These are phyloP conservation scores for Agapornis roseicollis DNA, from an alignment of 2,113 vertebrate genomes.

Conservation along the genomic window DNA sequence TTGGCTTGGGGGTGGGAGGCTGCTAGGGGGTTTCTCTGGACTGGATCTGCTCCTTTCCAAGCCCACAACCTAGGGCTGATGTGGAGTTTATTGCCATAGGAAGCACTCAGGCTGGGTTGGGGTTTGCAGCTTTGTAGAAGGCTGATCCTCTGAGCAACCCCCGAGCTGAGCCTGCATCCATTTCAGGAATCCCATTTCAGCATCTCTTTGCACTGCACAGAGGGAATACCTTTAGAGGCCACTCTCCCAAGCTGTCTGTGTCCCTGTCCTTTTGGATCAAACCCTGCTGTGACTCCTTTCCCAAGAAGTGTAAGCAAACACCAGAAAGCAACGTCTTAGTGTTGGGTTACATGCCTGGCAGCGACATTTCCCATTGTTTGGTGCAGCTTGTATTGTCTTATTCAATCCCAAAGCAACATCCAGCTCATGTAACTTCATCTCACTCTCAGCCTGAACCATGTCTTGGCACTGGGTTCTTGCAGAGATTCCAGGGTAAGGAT, in stretches of 20 bases:
- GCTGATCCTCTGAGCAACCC: background rate
- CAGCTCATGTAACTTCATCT: background rate
- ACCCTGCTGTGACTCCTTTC: background rate
- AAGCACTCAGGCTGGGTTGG: background rate
- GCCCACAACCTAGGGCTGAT: background rate
- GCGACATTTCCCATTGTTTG: background rate
- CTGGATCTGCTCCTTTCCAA: background rate
- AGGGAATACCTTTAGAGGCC: background rate
- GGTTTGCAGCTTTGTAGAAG: background rate
- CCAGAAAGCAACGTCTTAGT: background rate
- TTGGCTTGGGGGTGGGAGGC: background rate
- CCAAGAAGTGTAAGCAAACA: background rate
- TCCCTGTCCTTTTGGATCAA: background rate
- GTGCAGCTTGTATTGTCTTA: background rate
- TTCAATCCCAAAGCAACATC: background rate
- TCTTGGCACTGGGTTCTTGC: background rate
- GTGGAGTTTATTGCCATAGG: background rate
- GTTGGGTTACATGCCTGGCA: background rate
- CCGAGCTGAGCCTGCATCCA: background rate
- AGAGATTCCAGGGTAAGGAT: background rate
- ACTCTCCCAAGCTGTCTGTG: background rate
- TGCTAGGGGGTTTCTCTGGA: background rate
- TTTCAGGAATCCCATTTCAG: background rate
- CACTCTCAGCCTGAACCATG: background rate
- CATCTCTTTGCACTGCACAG: background rate